phyloP scores from a whole-genome alignment of 23 tunicate genomes.

The Styela plicata region DNA sequence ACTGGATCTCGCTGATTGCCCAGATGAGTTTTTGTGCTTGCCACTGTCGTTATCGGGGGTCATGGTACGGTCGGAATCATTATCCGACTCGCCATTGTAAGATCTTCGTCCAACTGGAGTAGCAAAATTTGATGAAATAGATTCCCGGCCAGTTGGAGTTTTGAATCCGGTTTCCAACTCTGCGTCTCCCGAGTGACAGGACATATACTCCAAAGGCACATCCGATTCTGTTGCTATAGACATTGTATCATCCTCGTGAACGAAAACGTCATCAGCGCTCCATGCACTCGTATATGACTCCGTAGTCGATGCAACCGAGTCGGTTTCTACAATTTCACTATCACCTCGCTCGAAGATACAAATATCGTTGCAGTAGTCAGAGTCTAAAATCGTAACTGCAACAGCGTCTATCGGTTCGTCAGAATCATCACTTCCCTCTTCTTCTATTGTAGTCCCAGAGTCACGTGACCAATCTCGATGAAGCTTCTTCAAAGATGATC shows the following conservation, averaged over 20 bases:
- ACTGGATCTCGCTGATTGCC: conserved; percentile 1
- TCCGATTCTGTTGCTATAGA: conserved; percentile 16
- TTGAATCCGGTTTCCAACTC: conserved; percentile 7
- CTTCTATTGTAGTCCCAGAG: not conserved
- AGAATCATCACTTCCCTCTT: conserved; percentile 2
- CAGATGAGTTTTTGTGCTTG: not conserved
- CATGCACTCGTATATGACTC: not conserved
- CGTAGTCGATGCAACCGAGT: not conserved
- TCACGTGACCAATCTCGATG: conserved; percentile 11
- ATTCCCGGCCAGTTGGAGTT: not conserved
- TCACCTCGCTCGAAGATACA: conserved; percentile 2
- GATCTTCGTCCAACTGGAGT: conserved; percentile 24
- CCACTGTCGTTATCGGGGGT: conserved; percentile 4
- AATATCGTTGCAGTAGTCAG: conserved; percentile 28
- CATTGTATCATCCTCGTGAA: conserved; percentile 5
- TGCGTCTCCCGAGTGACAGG: conserved; percentile 10
- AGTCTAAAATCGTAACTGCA: not conserved
- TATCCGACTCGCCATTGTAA: conserved; percentile 6
- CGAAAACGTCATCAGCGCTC: not conserved
- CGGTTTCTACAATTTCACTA: not conserved
- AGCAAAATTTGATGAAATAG: not conserved
- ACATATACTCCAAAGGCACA: conserved; percentile 14
- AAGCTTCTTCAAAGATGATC: conserved; percentile 1
- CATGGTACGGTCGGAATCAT: conserved; percentile 12
- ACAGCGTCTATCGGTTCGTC: not conserved